These are phyloP conservation scores for Athripsodes cinereus DNA, from an alignment of 2,888 invertebrate genomes.

Conservation along the genomic window DNA sequence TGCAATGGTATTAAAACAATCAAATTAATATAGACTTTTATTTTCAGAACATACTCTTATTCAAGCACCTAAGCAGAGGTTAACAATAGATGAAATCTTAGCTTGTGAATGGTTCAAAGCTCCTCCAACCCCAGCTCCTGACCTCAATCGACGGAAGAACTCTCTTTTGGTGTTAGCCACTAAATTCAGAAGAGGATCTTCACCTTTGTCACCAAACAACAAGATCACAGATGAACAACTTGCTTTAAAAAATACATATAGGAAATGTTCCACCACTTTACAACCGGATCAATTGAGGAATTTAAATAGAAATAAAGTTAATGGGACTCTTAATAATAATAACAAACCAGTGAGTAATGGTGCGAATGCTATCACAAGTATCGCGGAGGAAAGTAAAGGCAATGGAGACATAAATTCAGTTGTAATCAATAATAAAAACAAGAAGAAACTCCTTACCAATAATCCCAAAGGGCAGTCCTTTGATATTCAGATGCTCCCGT, in stretches of 20 bases:
- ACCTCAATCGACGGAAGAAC: conserved; percentile 25
- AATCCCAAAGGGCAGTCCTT: conserved; percentile 33
- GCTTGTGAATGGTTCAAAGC: conserved; percentile 52
- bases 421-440: neutral
- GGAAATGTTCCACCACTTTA: conserved; percentile 28
- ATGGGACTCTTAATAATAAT: conserved; percentile 10
- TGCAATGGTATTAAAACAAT: too few relatives aligned
- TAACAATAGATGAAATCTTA: conserved; percentile 43
- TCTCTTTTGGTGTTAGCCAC: conserved; percentile 25
- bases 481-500: conserved; percentile 31
- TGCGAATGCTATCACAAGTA: conserved; percentile 17
- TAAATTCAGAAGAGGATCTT: conserved; percentile 32
- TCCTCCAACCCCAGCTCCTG: conserved; percentile 29
- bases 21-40: neutral
- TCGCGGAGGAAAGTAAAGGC: conserved; percentile 20
- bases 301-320: conserved; percentile 20
- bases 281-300: conserved; percentile 21
- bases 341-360: conserved; percentile 8
- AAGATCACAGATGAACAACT: conserved; percentile 24
- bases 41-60: conserved; percentile 44
- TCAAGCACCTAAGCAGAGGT: conserved; percentile 43
- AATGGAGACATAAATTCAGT: conserved; percentile 15
- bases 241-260: conserved; percentile 26
- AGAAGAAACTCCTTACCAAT: conserved; percentile 6
- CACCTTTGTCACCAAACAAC: conserved; percentile 34